Evolutionary conservation across 2,888 invertebrate species (phyloP), one percentile per base, ranked within the genome.

Genomic region (Agriopis aurantiaria): DNA sequence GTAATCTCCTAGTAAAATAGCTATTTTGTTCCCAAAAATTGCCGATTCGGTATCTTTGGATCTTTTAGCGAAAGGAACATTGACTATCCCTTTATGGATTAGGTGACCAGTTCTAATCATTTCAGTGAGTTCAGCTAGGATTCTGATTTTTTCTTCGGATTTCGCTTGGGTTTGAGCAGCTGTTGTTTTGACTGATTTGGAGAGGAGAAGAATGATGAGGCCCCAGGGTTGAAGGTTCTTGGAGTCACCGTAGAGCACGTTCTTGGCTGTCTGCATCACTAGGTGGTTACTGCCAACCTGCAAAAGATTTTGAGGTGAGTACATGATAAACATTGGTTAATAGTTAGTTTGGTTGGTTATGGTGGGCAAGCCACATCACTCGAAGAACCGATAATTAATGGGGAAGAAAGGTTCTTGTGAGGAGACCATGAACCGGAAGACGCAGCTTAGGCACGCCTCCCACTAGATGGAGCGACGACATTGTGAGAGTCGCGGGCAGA

Each of bases 221-320:
- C 98, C 98, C 96, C 98, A 96, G 0, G 97, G 97, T 86, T 98
- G 98, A 86, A 97, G 96, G 82, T 97, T 97, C 82, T 97, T 97
- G 68, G 97, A 96, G 70, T 97, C 97, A 85, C 97, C 97, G 85
- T 97, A 97, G 62, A 98, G 95, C 69, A 98, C 93, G 76, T 96
- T 96, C 86, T 97, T 98, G 0, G 97, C 98, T 73, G 97, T 98
- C 89, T 97, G 97, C 82, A 98, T 95, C 11, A 98, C 94, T 0
- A 98, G 97, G 89, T 98, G 98, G 86, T 97, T 97, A 12, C 97
- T 97, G 71, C 98, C 98, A 57, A 98, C 97, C 85, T 95, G 88
- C 0, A 84, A 81, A 64, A 43, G 62, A 74, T 3, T 10, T 58
- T 23, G 3, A 23, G 33, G 10, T 52, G 10, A 8, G 9, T 59